Conservation (phyloP, 35 echinoderm and acorn worm genomes). For the Patiria miniata region DNA sequence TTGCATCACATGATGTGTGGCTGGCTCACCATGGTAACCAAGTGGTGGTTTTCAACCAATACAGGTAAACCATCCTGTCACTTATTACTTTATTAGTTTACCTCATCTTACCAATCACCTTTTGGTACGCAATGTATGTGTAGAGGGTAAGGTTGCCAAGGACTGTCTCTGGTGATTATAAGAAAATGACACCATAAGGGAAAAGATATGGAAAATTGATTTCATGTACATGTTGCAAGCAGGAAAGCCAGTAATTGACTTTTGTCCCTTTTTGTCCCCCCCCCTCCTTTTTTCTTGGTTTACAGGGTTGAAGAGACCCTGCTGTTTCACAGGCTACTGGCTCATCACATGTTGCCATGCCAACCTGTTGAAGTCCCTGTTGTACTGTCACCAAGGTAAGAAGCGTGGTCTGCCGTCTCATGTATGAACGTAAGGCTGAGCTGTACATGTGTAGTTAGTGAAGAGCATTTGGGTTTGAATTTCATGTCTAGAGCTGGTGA, state of each 20-base stretch:
- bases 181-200: no score
- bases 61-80: constrained; percentile 26
- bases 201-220: no score
- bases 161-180: no score
- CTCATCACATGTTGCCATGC: constrained; percentile 46
- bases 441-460: no score
- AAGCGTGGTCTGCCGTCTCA: neutral
- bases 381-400: constrained; percentile 44
- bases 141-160: no score
- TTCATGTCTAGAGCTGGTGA: no score
- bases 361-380: constrained; percentile 48
- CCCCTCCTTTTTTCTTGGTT: neutral
- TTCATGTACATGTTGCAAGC: no score
- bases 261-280: neutral
- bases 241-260: neutral
- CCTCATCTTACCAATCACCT: no score
- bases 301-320: constrained; percentile 60
- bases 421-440: neutral
- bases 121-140: no score
- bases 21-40: constrained; percentile 26
- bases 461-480: no score
- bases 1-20: constrained; percentile 61
- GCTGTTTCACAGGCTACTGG: constrained; percentile 50
- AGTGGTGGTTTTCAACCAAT: constrained; percentile 54
- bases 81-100: no score